These are phyloP conservation scores for Macropodus opercularis DNA, from an alignment of 2,797 vertebrate species.

Conservation along the genomic window DNA sequence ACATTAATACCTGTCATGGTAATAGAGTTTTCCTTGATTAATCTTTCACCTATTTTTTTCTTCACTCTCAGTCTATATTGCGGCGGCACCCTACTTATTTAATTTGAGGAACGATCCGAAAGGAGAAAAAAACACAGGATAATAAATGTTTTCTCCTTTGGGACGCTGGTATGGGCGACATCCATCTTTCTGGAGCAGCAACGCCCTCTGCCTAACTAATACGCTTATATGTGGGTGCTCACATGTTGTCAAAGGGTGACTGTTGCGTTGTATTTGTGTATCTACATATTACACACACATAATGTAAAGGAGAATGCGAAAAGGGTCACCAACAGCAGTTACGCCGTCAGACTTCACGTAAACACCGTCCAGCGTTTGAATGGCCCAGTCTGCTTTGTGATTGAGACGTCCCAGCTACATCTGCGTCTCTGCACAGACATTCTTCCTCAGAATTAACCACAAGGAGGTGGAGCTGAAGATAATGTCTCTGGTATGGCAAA, in stretches of 20 bases:
- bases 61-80: conserved; percentile 53
- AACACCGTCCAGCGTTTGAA: conserved; percentile 11
- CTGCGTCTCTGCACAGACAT: conserved; percentile 43
- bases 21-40: conserved; percentile 81
- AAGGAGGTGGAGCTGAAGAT: conserved; percentile 68
- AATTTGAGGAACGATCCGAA: conserved; percentile 78
- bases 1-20: conserved; percentile 78
- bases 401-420: conserved; percentile 43
- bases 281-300: not conserved
- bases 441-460: conserved; percentile 50
- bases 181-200: conserved; percentile 66
- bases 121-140: conserved; percentile 70
- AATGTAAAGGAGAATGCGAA: no score
- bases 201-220: conserved; percentile 33
- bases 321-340: conserved; percentile 13
- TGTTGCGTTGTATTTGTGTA: conserved; percentile 8
- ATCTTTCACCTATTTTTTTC: conserved; percentile 80
- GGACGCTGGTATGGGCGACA: conserved; percentile 57
- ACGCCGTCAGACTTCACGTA: conserved; percentile 20
- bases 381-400: conserved; percentile 29
- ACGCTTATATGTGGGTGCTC: conserved; percentile 42
- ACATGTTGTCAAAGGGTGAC: conserved; percentile 39
- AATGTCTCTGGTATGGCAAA: conserved; percentile 56
- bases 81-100: conserved; percentile 75
- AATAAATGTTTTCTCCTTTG: conserved; percentile 79